phyloP scores from a whole-genome alignment of 1,140 invertebrate genomes.

The Neodiprion fabricii region DNA sequence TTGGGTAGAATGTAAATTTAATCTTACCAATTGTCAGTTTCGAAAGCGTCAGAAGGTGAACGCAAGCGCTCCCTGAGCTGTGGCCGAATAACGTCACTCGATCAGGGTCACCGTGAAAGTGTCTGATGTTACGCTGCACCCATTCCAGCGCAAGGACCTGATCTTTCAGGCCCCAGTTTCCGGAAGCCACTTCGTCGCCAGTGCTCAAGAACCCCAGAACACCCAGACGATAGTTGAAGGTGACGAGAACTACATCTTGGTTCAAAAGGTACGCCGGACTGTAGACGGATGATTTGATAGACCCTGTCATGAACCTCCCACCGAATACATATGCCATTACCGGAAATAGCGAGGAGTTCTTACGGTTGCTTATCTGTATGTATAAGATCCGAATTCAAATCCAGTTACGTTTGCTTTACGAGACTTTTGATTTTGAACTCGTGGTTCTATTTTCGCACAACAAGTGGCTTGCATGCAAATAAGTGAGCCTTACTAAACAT shows the following conservation, averaged over 20 bases:
- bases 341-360: neutral
- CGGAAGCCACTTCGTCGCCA: too few species aligned
- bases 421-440: neutral
- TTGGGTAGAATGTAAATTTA: too few species aligned
- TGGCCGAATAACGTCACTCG: too few species aligned
- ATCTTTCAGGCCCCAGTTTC: too few species aligned
- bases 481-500: neutral
- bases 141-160: too few species aligned
- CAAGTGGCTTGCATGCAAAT: neutral
- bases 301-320: slow-evolving; percentile 58
- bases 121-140: slow-evolving; percentile 26
- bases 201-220: too few species aligned
- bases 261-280: slow-evolving; percentile 43
- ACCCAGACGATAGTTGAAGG: too few species aligned
- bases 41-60: too few species aligned
- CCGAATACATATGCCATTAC: slow-evolving; percentile 57
- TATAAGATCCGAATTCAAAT: neutral
- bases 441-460: neutral
- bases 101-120: slow-evolving; percentile 34
- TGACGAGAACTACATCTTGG: too few species aligned
- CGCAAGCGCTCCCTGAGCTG: too few species aligned
- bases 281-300: slow-evolving; percentile 51
- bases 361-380: slow-evolving; percentile 12
- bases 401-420: slow-evolving; percentile 21
- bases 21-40: too few species aligned